These are phyloP conservation scores for Clavelina lepadiformis DNA, from an alignment of 23 tunicate species.

Conservation along the genomic window DNA sequence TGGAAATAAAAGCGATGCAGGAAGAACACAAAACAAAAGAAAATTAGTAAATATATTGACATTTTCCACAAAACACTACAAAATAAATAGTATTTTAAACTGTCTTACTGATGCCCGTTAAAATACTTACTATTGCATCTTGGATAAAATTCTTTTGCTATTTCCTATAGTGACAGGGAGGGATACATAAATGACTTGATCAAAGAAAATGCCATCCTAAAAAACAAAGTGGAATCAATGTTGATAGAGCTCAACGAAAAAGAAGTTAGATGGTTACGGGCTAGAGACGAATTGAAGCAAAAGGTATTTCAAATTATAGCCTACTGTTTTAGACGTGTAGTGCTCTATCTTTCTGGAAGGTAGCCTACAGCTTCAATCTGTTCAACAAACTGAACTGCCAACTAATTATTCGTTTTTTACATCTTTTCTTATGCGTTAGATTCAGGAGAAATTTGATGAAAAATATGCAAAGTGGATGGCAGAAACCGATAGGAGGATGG, in stretches of 20 bases:
- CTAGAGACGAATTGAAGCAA: no score
- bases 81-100: no score
- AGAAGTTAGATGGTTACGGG: constrained; percentile 73
- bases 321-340: no score
- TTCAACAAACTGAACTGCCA: no score
- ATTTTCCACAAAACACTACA: no score
- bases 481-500: constrained; percentile 69
- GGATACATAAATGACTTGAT: constrained; percentile 50
- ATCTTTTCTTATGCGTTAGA: constrained; percentile 13
- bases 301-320: no score
- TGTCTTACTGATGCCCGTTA: no score
- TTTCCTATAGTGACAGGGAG: constrained; percentile 57
- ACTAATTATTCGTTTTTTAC: no score
- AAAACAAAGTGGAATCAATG: constrained; percentile 52
- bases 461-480: constrained; percentile 81
- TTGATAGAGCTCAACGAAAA: constrained; percentile 62
- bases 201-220: constrained; percentile 62
- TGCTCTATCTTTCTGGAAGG: no score
- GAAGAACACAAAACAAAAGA: constrained; percentile 64
- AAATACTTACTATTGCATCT: no score
- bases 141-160: no score
- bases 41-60: constrained; percentile 82
- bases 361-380: no score
- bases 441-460: constrained; percentile 62
- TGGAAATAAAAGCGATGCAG: constrained; percentile 88